Conservation (phyloP, 2,797 vertebrate genomes). For the Betta splendens region DNA sequence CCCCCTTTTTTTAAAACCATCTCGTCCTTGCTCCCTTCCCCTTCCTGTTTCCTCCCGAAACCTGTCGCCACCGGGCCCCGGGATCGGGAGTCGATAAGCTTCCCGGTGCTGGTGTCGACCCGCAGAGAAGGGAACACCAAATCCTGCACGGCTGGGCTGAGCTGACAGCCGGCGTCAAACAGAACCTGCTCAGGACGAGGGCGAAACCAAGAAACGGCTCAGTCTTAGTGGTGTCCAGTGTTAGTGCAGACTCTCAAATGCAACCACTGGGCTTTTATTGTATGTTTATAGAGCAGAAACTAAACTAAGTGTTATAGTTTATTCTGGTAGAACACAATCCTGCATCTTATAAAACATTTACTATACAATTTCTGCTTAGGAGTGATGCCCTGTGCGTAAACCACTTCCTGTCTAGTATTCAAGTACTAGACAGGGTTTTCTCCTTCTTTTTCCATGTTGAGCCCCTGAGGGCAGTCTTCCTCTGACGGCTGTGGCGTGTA, state of each 20-base stretch:
- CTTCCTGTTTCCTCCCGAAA: conserved; percentile 36
- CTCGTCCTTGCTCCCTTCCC: conserved; percentile 4
- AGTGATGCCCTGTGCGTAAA: neutral
- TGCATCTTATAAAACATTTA: no score
- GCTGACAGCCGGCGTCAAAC: conserved; percentile 52
- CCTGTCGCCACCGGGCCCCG: conserved; percentile 22
- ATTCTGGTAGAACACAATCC: neutral
- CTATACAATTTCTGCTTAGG: no score
- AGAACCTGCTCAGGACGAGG: conserved; percentile 5
- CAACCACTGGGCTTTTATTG: conserved; percentile 5
- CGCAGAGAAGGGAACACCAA: conserved; percentile 37
- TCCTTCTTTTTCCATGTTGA: neutral
- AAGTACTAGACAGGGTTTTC: neutral
- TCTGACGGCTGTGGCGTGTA: conserved; percentile 86
- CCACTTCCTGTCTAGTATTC: conserved; percentile 27
- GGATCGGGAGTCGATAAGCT: conserved; percentile 59
- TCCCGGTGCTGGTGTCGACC: conserved; percentile 24
- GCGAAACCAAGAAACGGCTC: conserved; percentile 8
- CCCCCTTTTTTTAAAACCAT: conserved; percentile 19
- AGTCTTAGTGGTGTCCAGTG: neutral
- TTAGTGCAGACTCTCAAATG: accelerated
- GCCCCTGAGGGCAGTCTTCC: neutral
- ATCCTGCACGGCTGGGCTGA: conserved; percentile 71
- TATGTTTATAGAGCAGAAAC: neutral
- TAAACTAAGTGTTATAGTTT: neutral